phyloP scores from a whole-genome alignment of 2,888 invertebrate species.

The Hermodice carunculata region DNA sequence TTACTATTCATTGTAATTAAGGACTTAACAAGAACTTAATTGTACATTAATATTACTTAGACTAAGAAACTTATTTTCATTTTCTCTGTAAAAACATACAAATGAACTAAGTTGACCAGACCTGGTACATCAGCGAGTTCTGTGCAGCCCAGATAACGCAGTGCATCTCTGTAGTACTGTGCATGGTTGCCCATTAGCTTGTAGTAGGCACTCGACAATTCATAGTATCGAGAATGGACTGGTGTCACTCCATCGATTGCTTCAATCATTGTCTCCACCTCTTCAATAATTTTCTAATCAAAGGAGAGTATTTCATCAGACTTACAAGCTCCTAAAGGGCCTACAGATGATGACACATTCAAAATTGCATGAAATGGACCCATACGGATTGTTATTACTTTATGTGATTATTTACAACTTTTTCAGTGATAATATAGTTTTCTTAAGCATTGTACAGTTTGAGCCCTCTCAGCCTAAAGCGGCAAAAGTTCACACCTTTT shows the following conservation, averaged over 20 bases:
- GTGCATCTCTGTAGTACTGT: slow-evolving; percentile 94
- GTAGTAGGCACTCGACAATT: slow-evolving; percentile 92
- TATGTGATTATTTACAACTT: no score
- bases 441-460: no score
- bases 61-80: neutral
- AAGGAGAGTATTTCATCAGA: no score
- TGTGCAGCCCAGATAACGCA: slow-evolving; percentile 83
- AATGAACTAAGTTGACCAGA: slow-evolving; percentile 29
- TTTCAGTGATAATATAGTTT: no score
- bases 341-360: no score
- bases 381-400: no score
- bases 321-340: no score
- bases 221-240: slow-evolving; percentile 94
- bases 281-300: slow-evolving; percentile 85
- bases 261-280: slow-evolving; percentile 86
- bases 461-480: no score
- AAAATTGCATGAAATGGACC: no score
- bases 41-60: neutral
- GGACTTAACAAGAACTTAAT: neutral
- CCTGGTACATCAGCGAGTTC: slow-evolving; percentile 77
- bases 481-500: no score
- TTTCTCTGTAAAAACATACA: neutral
- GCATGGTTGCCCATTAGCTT: slow-evolving; percentile 81
- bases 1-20: no score
- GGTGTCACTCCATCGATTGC: slow-evolving; percentile 92